Evolutionary conservation across 2,888 invertebrate species (phyloP).

Genomic region (Spicauda simplicius): DNA sequence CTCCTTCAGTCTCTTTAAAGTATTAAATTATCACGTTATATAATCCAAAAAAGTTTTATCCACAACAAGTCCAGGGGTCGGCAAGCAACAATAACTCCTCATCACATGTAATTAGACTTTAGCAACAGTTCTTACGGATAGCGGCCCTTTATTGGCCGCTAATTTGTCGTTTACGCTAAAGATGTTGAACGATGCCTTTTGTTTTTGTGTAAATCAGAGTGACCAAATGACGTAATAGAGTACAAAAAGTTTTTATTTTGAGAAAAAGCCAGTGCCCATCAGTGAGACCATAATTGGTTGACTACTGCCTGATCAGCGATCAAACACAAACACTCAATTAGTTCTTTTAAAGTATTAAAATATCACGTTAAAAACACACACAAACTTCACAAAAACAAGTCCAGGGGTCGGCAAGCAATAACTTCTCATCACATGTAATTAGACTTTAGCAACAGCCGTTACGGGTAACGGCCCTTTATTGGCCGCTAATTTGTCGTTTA

Average conservation of each 20-base stretch:
- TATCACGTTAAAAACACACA: no score
- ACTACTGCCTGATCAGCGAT: no score
- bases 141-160: conserved; percentile 22
- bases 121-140: conserved; percentile 5
- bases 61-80: conserved; percentile 3
- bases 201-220: neutral
- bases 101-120: conserved; percentile 15
- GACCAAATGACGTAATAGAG: no score
- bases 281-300: no score
- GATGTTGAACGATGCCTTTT: neutral
- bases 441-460: conserved; percentile 12
- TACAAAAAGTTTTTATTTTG: no score
- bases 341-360: no score
- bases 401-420: no score
- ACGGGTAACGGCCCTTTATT: conserved; percentile 15
- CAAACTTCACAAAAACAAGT: no score
- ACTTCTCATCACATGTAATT: conserved; percentile 9
- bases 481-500: conserved; percentile 27
- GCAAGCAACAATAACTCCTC: neutral
- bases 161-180: conserved; percentile 24
- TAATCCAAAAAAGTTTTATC: neutral
- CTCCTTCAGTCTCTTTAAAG: no score
- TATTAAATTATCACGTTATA: no score
- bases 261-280: no score
- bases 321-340: no score